Evolutionary conservation across 2,113 vertebrate species (phyloP).

Genomic region (Toxostoma redivivum): DNA sequence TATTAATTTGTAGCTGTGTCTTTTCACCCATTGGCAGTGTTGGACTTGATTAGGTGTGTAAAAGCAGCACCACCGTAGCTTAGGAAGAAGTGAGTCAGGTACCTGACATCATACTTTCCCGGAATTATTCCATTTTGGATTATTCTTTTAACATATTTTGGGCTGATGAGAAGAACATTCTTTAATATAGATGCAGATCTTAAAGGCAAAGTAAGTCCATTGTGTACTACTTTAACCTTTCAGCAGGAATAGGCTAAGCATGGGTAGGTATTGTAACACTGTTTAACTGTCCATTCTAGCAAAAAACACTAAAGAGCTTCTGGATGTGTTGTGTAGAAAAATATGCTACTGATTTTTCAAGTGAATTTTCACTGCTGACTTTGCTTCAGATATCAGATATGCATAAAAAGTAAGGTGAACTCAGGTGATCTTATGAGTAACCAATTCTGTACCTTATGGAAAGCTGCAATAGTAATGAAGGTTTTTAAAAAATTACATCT

Average conservation of each 20-base stretch:
- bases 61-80: neutral
- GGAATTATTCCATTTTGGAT: neutral
- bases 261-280: neutral
- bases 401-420: neutral
- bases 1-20: neutral
- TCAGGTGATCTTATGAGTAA: neutral
- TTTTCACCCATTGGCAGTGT: neutral
- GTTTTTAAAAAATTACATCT: neutral
- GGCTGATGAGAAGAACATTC: neutral
- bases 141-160: neutral
- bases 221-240: neutral
- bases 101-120: neutral
- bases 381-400: neutral
- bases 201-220: neutral
- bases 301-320: neutral
- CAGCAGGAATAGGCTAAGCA: neutral
- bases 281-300: neutral
- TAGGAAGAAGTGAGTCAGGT: constrained; percentile 1
- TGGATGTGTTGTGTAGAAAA: neutral
- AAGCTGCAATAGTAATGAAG: neutral
- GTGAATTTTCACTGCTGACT: neutral
- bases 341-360: neutral
- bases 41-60: neutral
- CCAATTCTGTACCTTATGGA: neutral
- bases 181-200: neutral